These are phyloP conservation scores for Poecilia wingei DNA, from an alignment of 2,797 vertebrate genomes.

Conservation along the genomic window DNA sequence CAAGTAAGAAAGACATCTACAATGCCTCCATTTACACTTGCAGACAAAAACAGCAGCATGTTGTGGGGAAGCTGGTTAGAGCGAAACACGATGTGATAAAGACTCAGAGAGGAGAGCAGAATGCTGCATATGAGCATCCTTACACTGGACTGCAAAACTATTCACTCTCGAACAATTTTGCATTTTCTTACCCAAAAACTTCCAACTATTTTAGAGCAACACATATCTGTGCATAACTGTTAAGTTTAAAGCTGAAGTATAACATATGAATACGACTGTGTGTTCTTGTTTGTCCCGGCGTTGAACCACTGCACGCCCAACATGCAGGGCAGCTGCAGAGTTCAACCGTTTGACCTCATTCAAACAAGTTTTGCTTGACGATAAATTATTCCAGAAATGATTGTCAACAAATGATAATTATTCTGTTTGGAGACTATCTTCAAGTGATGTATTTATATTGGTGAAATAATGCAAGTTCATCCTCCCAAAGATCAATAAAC, in stretches of 20 bases:
- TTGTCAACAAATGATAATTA: no score
- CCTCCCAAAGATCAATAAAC: no score
- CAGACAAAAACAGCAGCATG: neutral
- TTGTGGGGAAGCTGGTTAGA: neutral
- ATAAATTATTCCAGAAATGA: no score
- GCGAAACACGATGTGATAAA: neutral
- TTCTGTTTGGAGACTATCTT: no score
- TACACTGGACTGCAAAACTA: neutral
- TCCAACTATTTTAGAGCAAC: neutral
- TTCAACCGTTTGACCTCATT: neutral
- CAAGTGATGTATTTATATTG: no score
- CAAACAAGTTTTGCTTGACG: no score
- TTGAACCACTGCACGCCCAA: neutral
- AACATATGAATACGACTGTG: no score
- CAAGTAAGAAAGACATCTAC: slow-evolving; percentile 3
- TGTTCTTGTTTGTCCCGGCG: no score
- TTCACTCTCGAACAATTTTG: neutral
- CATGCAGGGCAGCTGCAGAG: neutral
- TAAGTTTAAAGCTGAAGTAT: no score
- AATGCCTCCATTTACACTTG: neutral
- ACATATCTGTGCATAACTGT: neutral
- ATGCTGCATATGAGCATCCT: neutral
- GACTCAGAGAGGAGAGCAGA: neutral
- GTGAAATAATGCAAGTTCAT: no score
- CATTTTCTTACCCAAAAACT: neutral